Evolutionary conservation across 2,888 invertebrate genomes (phyloP).

Genomic region (Rhopalosiphum nymphaeae): DNA sequence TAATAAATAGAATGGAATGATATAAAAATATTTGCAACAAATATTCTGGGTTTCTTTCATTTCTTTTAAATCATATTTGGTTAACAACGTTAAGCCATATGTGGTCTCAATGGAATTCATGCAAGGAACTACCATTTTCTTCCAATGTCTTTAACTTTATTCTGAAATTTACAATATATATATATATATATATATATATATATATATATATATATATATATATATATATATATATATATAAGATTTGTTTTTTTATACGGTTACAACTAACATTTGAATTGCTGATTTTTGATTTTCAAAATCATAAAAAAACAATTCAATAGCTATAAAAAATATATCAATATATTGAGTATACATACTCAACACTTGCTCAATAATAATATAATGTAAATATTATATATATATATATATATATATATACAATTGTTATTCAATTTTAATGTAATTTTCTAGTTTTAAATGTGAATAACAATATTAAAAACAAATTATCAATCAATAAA

Average conservation of each 20-base stretch:
- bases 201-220: no score
- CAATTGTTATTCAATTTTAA: not conserved
- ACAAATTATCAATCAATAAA: not conserved
- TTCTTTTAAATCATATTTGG: conserved; percentile 33
- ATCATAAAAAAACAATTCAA: conserved; percentile 21
- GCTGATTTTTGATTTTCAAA: not conserved
- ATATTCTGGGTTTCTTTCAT: not conserved
- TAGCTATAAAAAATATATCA: not conserved
- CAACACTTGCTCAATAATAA: not conserved
- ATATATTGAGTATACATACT: not conserved
- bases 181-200: no score
- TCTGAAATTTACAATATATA: not conserved
- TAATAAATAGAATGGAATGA: not conserved
- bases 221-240: no score
- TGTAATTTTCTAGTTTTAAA: not conserved
- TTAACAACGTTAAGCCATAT: conserved; percentile 12
- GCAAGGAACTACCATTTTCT: not conserved
- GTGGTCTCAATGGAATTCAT: conserved; percentile 16
- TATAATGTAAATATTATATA: not conserved
- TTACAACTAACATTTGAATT: conserved; percentile 25
- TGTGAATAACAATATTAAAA: not conserved
- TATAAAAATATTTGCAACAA: not conserved
- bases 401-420: not conserved
- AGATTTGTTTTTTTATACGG: conserved; percentile 32
- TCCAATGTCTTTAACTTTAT: conserved; percentile 24